Percentiles rank a stretch among this genome's conserved stretches.
These are phyloP conservation scores for Triops longicaudatus DNA, from an alignment of 1,140 invertebrate genomes.

Conservation along the genomic window DNA sequence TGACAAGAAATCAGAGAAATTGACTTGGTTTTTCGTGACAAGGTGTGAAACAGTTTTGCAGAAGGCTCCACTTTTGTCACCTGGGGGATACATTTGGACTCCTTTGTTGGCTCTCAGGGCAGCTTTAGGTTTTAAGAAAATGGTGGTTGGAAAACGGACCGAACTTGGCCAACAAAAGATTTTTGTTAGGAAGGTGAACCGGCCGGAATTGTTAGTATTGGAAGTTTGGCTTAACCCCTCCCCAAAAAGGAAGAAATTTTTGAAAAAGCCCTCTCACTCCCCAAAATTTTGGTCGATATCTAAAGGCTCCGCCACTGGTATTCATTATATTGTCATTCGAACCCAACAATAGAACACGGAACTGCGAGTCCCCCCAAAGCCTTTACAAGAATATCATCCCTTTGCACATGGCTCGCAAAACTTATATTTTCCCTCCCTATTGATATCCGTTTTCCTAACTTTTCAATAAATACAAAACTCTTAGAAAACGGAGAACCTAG, in stretches of 20 bases:
- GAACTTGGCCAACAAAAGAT: neutral
- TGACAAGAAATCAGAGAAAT: neutral
- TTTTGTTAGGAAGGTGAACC: neutral
- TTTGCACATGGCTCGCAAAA: neutral
- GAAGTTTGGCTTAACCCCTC: too few species aligned
- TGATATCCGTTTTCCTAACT: constrained; percentile 2
- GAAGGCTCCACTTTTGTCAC: neutral
- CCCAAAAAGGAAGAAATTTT: too few species aligned
- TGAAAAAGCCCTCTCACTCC: too few species aligned
- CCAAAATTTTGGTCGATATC: neutral
- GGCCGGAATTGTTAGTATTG: too few species aligned
- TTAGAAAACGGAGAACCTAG: neutral
- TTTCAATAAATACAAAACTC: neutral
- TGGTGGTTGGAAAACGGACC: neutral
- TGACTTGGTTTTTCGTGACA: constrained; percentile 9
- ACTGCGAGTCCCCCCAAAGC: neutral
- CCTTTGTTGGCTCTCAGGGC: neutral
- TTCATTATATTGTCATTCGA: neutral
- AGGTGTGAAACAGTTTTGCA: constrained; percentile 3
- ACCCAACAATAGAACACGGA: neutral
- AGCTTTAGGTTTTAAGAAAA: neutral
- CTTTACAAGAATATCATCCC: neutral
- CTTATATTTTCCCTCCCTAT: neutral
- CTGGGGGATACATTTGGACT: neutral
- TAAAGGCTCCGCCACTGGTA: neutral